Evolutionary conservation across 2,113 vertebrate genomes (phyloP), one percentile per base, ranked within the genome.

Genomic region (Percina caprodes): DNA sequence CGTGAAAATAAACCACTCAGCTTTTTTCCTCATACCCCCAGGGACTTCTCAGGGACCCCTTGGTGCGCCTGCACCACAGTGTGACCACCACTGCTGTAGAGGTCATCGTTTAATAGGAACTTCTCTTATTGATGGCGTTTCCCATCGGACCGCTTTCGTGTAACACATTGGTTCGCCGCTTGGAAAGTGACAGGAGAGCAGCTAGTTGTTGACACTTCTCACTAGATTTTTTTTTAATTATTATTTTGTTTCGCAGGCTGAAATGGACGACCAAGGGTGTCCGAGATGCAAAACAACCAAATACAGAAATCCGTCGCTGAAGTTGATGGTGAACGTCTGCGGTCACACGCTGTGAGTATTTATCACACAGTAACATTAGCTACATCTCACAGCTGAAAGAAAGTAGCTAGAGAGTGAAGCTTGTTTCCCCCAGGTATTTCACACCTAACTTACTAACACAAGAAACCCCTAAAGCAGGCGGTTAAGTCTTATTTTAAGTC

Each of bases 301-400:
- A 63, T 99, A 99, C 92, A 96, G 98, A 86, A 99, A 99, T 65
- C 98, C 97, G 0, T 97, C 97, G 2, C 81, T 99, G 89, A 99
- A 98, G 92, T 91, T 99, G 93, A 99, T 99, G 97, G 98, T 99
- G 89, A 99, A 99, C 72, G 97, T 99, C 72, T 99, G 98, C 90
- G 98, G 98, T 5, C 98, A 99, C 92, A 99, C 98, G 69, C 95
- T 99, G 98, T 99, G 93, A 99, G 98, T 98, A 74, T 56, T 72
- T 39, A 46, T 24, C 16, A 0, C 39, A 11, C 39, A 42, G 39
- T 42, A 3, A 42, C 39, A 3, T 42, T 42, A 35, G 33, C 6
- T 9, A 60, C 30, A 69, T 42, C 59, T 42, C 49, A 68, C 62
- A 58, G n/a, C 55, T 48, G 45, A 16, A 51, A 30, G 5, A 24